Evolutionary conservation across 2,113 vertebrate species (phyloP).

Genomic region (Pterocles burchelli): DNA sequence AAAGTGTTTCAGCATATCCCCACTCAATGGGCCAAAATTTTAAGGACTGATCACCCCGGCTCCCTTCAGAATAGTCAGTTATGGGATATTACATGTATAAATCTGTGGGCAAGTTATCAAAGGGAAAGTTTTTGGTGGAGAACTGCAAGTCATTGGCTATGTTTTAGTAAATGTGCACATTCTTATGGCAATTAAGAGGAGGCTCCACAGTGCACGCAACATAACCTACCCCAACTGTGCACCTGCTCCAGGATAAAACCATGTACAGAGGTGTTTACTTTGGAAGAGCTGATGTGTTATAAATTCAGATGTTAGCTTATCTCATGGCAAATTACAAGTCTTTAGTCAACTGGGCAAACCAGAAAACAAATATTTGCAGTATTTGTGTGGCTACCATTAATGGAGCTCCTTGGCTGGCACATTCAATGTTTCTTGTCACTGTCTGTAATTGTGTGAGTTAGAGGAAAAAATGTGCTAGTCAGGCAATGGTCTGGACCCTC

Average conservation of each 20-base stretch:
- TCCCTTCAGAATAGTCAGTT: not conserved
- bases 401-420: not conserved
- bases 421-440: not conserved
- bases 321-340: not conserved
- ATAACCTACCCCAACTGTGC: not conserved
- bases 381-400: not conserved
- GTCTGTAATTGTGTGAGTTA: not conserved
- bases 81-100: not conserved
- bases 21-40: not conserved
- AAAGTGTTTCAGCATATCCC: not conserved
- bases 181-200: not conserved
- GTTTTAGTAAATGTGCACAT: not conserved
- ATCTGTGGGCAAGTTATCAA: not conserved
- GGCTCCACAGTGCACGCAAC: not conserved
- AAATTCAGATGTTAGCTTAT: not conserved
- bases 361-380: not conserved
- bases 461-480: not conserved
- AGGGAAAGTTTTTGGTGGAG: not conserved
- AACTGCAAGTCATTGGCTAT: not conserved
- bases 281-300: not conserved
- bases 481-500: not conserved
- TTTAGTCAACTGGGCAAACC: not conserved
- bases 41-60: not conserved
- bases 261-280: not conserved
- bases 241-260: not conserved